A percentile compares a stretch with the other conserved stretches of the same genome.
These are phyloP conservation scores for Uria aalge DNA, from an alignment of 2,113 vertebrate genomes.

Conservation along the genomic window DNA sequence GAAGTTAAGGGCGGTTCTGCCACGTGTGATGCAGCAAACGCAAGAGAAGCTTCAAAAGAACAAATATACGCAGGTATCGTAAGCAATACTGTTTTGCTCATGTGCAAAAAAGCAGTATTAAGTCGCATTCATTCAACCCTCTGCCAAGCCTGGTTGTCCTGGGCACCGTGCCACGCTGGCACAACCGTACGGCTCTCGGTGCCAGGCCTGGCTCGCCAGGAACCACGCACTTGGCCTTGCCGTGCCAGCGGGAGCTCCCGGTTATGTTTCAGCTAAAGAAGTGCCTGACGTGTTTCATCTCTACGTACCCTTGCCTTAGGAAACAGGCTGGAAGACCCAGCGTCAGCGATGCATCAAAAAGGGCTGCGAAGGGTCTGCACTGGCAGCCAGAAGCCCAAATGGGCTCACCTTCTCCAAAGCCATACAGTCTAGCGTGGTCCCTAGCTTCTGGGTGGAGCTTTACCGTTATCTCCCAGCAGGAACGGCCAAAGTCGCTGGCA, in stretches of 20 bases:
- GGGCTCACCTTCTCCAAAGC: not conserved
- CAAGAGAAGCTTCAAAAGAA: not conserved
- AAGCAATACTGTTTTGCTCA: not conserved
- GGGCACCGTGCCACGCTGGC: not conserved
- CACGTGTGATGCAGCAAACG: not conserved
- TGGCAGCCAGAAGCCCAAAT: not conserved
- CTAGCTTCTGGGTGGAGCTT: not conserved
- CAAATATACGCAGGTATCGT: not conserved
- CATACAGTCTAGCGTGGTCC: too few relatives aligned
- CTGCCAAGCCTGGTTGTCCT: not conserved
- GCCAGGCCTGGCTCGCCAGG: not conserved
- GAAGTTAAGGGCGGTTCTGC: not conserved
- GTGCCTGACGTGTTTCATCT: not conserved
- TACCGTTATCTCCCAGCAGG: not conserved
- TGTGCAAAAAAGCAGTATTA: not conserved
- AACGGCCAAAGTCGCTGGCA: not conserved
- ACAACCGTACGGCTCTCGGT: not conserved
- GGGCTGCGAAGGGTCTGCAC: not conserved
- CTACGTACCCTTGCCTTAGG: not conserved
- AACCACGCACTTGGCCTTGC: not conserved
- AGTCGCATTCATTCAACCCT: not conserved
- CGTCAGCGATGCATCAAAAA: not conserved
- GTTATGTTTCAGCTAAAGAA: not conserved
- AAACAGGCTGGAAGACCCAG: not conserved
- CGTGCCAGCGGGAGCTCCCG: not conserved